Evolutionary conservation across 2,113 vertebrate species (phyloP).

Genomic region (Capreolus pygargus): DNA sequence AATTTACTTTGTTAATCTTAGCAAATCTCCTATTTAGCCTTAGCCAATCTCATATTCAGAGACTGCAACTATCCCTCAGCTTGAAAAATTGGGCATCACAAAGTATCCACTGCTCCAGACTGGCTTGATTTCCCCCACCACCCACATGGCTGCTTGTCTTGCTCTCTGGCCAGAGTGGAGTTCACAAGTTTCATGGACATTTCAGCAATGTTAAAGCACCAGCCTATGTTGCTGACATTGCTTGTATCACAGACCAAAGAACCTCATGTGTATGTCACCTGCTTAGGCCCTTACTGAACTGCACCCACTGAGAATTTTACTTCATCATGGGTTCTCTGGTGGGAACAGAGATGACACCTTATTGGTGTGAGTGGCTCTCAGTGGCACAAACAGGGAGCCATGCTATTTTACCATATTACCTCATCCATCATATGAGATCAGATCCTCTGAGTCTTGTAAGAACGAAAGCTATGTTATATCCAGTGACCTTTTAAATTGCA

Average conservation of each 20-base stretch:
- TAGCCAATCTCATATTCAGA: not conserved
- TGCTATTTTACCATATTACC: not conserved
- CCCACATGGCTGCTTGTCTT: rapidly evolving
- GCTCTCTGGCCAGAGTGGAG: not conserved
- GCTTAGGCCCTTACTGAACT: not conserved
- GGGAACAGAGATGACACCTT: not conserved
- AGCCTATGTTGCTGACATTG: not conserved
- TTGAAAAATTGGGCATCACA: not conserved
- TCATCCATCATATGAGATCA: not conserved
- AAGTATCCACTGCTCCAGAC: not conserved
- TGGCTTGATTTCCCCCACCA: not conserved
- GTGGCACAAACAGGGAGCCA: not conserved
- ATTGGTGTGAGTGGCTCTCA: not conserved
- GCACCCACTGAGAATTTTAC: not conserved
- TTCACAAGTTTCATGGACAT: not conserved
- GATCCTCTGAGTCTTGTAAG: not conserved
- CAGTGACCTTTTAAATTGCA: not conserved
- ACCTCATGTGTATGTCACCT: not conserved
- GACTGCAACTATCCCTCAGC: not conserved
- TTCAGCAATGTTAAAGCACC: not conserved
- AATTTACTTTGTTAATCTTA: not conserved
- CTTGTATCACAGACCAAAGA: not conserved
- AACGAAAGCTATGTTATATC: not conserved
- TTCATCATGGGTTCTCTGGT: not conserved
- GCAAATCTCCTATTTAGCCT: not conserved